phyloP scores from a whole-genome alignment of 2,113 vertebrate species.

The Burhinus oedicnemus region DNA sequence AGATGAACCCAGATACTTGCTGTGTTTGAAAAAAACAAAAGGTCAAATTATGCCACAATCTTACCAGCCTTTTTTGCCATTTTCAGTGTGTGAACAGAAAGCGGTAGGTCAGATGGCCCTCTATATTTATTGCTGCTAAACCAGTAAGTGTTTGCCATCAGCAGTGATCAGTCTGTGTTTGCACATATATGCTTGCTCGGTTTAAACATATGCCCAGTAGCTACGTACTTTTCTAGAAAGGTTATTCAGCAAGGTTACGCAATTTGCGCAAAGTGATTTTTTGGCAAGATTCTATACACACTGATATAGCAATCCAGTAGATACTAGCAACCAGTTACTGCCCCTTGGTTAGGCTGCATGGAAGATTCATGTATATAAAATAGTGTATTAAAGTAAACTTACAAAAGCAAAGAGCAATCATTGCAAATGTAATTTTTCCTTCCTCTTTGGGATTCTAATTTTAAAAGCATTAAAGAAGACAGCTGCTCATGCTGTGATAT shows the following conservation, averaged over 20 bases:
- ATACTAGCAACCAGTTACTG: constrained; percentile 49
- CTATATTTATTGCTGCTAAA: background rate
- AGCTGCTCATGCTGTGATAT: constrained; percentile 86
- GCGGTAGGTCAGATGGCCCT: background rate
- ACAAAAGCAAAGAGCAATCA: constrained; percentile 85
- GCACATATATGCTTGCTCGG: background rate
- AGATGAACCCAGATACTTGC: background rate
- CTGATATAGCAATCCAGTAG: constrained; percentile 50
- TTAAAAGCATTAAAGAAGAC: constrained; percentile 87
- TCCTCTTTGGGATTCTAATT: constrained; percentile 86
- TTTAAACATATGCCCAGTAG: background rate
- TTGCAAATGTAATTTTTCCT: constrained; percentile 82
- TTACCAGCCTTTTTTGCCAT: background rate
- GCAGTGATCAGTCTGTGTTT: background rate
- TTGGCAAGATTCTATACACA: constrained; percentile 53
- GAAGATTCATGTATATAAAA: constrained; percentile 82
- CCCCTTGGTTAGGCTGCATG: constrained; percentile 62
- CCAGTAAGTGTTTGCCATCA: background rate
- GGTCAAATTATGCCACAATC: background rate
- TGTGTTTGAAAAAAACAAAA: background rate
- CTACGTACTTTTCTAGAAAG: background rate
- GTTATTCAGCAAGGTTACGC: constrained; percentile 50
- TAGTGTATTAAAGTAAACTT: constrained; percentile 85
- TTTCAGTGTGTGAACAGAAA: background rate
- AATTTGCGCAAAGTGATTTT: constrained; percentile 60